Conservation (phyloP, 2,797 vertebrate species). For the Spinus pinus region DNA sequence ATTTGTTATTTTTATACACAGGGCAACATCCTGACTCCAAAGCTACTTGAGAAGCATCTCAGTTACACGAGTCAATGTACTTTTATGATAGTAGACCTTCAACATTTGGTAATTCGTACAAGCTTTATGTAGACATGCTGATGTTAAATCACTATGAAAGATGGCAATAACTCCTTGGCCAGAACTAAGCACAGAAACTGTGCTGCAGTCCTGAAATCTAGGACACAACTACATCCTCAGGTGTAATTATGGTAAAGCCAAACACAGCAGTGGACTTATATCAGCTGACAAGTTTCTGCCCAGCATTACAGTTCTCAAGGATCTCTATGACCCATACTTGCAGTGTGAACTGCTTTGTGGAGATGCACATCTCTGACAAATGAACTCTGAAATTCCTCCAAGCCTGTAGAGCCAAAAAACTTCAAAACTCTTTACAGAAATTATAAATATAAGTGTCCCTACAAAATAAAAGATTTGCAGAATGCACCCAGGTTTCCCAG, state of each 20-base stretch:
- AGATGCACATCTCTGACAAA: not conserved
- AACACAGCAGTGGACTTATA: not conserved
- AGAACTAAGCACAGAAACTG: not conserved
- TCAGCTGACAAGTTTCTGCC: not conserved
- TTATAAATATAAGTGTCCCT: not conserved
- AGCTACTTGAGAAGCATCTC: not conserved
- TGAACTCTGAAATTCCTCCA: not conserved
- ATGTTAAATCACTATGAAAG: not conserved
- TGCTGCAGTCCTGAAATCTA: not conserved
- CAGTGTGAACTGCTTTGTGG: not conserved
- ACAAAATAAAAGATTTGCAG: not conserved
- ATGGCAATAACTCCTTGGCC: accelerated
- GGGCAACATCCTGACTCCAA: not conserved
- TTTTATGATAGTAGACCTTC: not conserved
- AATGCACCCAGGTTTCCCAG: not conserved
- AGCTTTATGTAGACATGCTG: not conserved
- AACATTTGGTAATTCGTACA: not conserved
- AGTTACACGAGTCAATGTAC: not conserved
- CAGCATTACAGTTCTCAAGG: not conserved
- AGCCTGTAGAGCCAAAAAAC: not conserved
- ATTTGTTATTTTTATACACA: not conserved
- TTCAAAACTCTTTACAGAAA: not conserved
- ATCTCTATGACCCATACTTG: not conserved
- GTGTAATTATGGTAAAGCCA: not conserved
- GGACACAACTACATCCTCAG: not conserved